phyloP scores from a whole-genome alignment of 2,113 vertebrate genomes.

The Lota lota region DNA sequence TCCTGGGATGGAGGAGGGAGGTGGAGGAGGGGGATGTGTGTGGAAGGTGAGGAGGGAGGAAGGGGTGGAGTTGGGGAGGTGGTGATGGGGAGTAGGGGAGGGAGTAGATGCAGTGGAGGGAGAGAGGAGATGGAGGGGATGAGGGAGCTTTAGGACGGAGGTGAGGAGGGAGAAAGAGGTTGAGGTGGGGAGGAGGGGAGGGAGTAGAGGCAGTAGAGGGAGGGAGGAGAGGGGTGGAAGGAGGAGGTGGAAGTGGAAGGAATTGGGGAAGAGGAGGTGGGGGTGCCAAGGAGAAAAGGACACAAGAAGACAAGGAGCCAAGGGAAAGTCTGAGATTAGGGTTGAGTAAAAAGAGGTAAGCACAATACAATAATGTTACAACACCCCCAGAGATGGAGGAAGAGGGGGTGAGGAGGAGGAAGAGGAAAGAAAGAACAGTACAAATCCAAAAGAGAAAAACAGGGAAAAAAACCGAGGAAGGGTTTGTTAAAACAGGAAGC shows the following conservation, averaged over 20 bases:
- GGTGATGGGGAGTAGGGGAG: background rate
- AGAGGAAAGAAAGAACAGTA: background rate
- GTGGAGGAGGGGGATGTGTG: background rate
- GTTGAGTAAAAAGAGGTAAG: no score
- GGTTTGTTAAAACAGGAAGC: background rate
- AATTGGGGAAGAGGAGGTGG: background rate
- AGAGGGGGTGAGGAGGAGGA: slow-evolving; percentile 4
- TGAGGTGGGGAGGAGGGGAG: background rate
- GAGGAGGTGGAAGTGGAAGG: background rate
- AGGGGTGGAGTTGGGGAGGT: background rate
- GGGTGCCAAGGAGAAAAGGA: background rate
- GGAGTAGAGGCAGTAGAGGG: background rate
- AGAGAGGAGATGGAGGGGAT: background rate
- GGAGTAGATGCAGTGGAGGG: background rate
- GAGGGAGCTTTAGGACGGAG: no score
- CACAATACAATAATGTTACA: no score
- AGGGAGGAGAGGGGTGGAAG: background rate
- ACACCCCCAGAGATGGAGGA: background rate
- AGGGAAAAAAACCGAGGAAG: slow-evolving; percentile 1
- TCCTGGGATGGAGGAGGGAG: background rate
- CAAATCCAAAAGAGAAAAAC: slow-evolving; percentile 3
- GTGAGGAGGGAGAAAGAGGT: background rate
- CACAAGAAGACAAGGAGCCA: no score
- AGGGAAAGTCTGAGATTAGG: no score
- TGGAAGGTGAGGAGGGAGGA: no score